phyloP scores from a whole-genome alignment of 2,113 vertebrate species.

The Pituophis catenifer region DNA sequence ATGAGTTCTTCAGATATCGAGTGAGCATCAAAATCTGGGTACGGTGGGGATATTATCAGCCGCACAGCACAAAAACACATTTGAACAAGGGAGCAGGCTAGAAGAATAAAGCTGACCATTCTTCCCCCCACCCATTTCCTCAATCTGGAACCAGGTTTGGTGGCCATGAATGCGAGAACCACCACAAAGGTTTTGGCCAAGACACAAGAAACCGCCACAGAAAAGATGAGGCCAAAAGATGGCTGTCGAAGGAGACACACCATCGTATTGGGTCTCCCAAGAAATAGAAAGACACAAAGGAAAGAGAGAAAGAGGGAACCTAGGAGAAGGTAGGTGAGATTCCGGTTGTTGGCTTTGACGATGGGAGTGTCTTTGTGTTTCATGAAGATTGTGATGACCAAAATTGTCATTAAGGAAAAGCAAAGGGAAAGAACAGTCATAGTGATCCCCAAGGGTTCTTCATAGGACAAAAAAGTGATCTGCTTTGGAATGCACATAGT shows the following conservation, averaged over 20 bases:
- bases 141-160: background rate
- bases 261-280: background rate
- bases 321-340: no score
- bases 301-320: background rate
- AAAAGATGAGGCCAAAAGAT: background rate
- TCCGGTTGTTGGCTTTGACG: background rate
- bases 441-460: no score
- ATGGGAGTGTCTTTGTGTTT: background rate
- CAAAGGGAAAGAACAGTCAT: no score
- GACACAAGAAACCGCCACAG: background rate
- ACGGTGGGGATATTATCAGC: no score
- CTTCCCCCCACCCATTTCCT: background rate
- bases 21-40: no score
- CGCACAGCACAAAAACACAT: no score
- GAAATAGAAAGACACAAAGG: background rate
- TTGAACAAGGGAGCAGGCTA: background rate
- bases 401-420: background rate
- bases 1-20: no score
- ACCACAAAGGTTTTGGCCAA: background rate
- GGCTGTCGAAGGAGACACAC: background rate
- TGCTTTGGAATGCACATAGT: no score
- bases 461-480: no score
- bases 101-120: background rate
- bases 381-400: background rate
- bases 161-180: background rate